Conservation (phyloP, 2,888 invertebrate species). For the Torymus tubicola region DNA sequence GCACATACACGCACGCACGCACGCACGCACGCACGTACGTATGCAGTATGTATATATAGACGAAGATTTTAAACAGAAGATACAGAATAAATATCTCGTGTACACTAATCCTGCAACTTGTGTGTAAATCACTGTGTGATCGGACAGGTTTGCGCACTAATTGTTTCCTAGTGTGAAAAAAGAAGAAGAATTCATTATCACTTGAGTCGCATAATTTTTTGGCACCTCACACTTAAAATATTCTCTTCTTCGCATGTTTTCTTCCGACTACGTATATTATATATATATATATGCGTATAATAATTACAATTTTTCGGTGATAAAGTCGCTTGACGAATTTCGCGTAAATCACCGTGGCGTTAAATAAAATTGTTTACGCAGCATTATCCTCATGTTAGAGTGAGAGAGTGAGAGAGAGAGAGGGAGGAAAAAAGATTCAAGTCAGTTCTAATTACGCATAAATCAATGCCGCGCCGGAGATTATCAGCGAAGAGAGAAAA, state of each 20-base stretch:
- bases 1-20: no score
- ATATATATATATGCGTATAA: no score
- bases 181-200: constrained; percentile 26
- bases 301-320: background rate
- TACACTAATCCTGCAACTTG: no score
- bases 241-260: background rate
- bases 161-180: background rate
- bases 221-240: no score
- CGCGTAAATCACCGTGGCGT: constrained; percentile 7
- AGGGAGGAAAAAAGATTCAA: background rate
- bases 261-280: background rate
- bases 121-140: background rate
- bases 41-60: no score
- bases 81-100: no score
- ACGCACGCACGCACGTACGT: no score
- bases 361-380: constrained; percentile 47
- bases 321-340: background rate
- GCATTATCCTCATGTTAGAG: background rate
- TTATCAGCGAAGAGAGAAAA: constrained; percentile 15
- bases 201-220: background rate
- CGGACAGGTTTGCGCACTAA: background rate
- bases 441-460: constrained; percentile 49
- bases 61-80: no score
- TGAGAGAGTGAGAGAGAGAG: no score
- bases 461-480: constrained; percentile 42